Base-by-base conservation (phyloP, 2,888 invertebrate species). In the Agonum fuliginosum region DNA sequence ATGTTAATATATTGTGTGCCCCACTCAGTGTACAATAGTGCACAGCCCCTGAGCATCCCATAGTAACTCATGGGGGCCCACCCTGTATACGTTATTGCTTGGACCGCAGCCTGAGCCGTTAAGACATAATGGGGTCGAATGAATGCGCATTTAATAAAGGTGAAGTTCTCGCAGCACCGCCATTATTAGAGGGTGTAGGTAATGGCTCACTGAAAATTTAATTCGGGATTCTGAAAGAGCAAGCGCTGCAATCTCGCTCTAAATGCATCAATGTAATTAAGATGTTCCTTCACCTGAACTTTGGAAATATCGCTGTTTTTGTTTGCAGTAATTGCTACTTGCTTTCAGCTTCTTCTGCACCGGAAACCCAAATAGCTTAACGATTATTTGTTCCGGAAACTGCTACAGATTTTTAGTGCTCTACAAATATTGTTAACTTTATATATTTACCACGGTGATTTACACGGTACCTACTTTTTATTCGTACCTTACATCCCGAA, bases 121-220 rank as follows among this genome's bases (percentile, higher is more conserved):
- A 77, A 70, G 58, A 69, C 77, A 58, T 77, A 70, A 77, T 77
- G 77, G 69, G 77, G 69, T 54, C 24, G 77, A 54, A 77, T 77
- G 70, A 70, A 77, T 77, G 77, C 62, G 70, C 77, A 70, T 77
- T 77, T 77, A 77, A 77, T 77, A 77, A 77, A 77, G 75, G 75
- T 75, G 22, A 67, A 75, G 69, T 43, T 70, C 34, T 46, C 12
- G 46, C 22, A 24, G 70, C 46, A 17, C 12, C 62, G 24, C 70
- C 37, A 67, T 70, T 77, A 77, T 69, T 77, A 70, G 43, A 37
- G 67, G 48, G 67, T 30, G 67, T 54, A 27, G 17, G 69, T 77
- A 77, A 70, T 77, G 43, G 69, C 70, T 67, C 43, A 41, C 70
- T 77, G 77, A 77, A 77, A 77, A 65, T 77, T 77, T 70, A 77